Evolutionary conservation across 2,797 vertebrate genomes (phyloP), one percentile per base, ranked within the genome.

Genomic region (Mormyrus proboscirostris): DNA sequence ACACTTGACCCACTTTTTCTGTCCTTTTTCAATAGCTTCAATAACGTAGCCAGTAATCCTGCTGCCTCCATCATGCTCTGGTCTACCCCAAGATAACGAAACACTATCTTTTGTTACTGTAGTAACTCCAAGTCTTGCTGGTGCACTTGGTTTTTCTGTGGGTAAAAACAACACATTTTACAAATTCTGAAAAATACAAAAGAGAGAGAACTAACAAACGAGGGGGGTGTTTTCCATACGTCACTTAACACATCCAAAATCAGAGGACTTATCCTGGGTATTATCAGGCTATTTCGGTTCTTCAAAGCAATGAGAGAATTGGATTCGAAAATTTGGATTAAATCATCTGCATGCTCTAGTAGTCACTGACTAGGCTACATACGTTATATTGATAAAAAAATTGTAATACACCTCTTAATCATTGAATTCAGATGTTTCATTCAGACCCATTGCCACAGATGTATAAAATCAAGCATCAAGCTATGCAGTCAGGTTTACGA

Each of bases 61-160:
- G 94, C 98, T 99, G 89, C 99, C 99, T 53, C 99, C 98, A 90
- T 99, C 99, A 5, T 98, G 97, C 92, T 99, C 98, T 92, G 99
- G 97, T 94, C 97, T 98, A 89, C 97, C 93, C 99, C 99, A 99
- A 87, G 94, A 96, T 92, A 99, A 95, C 9, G 97, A 98, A 91
- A 99, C 91, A 3, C 97, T 97, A 85, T 99, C 97, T 92, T 98
- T 99, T 91, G 98, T 98, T 90, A 98, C 94, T 89, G 95, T 96
- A 90, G 95, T 95, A 89, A 98, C 96, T 93, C 98, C 99, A 92
- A 99, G 96, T 95, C 96, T 99, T 94, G 97, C 95, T 86, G 99
- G 99, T 92, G 96, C 94, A 93, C 97, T 99, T 95, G 99, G 98
- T 94, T 97, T 98, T 97, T 99, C 99, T 99, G 95, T 91, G 92